phyloP scores from a whole-genome alignment of 1,140 invertebrate species.

The Micrasema longulum region DNA sequence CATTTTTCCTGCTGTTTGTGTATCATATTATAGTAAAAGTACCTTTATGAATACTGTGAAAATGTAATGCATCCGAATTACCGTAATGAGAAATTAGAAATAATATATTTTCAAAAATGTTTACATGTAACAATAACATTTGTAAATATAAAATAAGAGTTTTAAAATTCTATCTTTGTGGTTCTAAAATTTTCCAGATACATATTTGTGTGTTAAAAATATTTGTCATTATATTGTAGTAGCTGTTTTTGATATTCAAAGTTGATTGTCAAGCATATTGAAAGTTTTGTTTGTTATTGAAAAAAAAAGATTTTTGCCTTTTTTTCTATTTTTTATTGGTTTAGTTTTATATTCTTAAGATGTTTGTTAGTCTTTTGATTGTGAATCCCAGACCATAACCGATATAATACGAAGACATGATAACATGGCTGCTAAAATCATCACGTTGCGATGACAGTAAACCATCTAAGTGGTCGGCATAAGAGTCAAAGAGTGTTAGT shows the following conservation, averaged over 20 bases:
- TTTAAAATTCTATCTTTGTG: not conserved
- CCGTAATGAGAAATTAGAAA: not conserved
- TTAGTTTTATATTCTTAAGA: conserved; percentile 15
- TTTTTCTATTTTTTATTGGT: not conserved
- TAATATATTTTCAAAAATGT: conserved; percentile 26
- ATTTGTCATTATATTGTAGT: not conserved
- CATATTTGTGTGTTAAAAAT: not conserved
- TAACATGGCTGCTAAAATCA: no score
- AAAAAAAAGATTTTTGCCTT: not conserved
- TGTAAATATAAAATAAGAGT: not conserved
- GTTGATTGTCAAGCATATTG: no score
- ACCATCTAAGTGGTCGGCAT: no score
- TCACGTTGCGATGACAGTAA: no score
- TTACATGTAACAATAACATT: conserved; percentile 3
- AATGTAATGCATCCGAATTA: conserved; percentile 31
- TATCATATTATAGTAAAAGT: not conserved
- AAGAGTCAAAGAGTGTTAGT: no score
- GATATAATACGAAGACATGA: no score
- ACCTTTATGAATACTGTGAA: conserved; percentile 32
- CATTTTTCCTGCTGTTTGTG: not conserved
- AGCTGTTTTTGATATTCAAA: not conserved
- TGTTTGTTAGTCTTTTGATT: no score
- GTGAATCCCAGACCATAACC: no score
- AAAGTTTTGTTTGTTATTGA: no score
- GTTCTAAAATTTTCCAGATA: not conserved